Conservation (phyloP, 2,888 invertebrate species). For the Trichopoda pennipes region DNA sequence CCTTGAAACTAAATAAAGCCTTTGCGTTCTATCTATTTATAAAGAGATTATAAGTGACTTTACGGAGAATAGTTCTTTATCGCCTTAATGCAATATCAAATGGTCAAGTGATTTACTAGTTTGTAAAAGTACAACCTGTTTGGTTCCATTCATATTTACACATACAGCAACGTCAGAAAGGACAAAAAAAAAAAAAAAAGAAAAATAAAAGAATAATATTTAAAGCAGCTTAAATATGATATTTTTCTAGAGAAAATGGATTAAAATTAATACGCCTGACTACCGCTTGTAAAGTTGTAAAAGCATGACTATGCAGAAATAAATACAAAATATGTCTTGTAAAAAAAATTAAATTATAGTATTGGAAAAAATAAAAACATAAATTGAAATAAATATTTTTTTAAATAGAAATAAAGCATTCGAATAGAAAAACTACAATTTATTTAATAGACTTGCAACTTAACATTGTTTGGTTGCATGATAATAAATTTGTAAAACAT, state of each 20-base stretch:
- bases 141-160: conserved; percentile 5
- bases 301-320: not conserved
- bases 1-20: conserved; percentile 39
- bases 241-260: conserved; percentile 49
- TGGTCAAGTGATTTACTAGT: conserved; percentile 59
- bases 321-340: not conserved
- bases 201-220: conserved; percentile 35
- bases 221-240: conserved; percentile 50
- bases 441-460: no score
- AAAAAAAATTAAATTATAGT: not conserved
- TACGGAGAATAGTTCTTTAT: conserved; percentile 13
- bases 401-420: no score
- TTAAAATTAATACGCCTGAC: conserved; percentile 25
- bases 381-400: not conserved
- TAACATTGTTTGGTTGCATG: no score
- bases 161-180: not conserved
- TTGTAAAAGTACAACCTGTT: conserved; percentile 6
- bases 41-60: conserved; percentile 10
- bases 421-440: no score
- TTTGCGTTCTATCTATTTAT: conserved; percentile 22
- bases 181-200: not conserved
- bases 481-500: no score
- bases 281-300: not conserved
- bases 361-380: not conserved
- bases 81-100: conserved; percentile 27